These are phyloP conservation scores for Lasius fuliginosus DNA, from an alignment of 2,888 invertebrate genomes.

Conservation along the genomic window DNA sequence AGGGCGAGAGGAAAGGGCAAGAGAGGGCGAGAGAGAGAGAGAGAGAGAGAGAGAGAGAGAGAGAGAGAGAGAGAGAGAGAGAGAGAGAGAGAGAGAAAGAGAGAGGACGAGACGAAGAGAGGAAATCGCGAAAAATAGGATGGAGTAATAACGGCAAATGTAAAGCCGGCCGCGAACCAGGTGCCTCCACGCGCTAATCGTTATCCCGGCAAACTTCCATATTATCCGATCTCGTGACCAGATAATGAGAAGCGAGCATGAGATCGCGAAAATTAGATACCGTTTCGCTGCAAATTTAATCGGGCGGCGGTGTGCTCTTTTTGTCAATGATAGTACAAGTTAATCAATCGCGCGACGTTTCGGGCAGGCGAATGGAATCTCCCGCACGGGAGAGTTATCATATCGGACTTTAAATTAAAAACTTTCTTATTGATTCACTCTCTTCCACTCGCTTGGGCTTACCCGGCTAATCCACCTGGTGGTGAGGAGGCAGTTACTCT, in stretches of 20 bases:
- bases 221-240: slow-evolving; percentile 57
- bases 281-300: slow-evolving; percentile 9
- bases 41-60: no score
- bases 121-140: slow-evolving; percentile 13
- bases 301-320: neutral
- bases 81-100: neutral
- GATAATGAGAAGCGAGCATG: slow-evolving; percentile 54
- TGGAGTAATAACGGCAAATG: slow-evolving; percentile 36
- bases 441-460: slow-evolving; percentile 44
- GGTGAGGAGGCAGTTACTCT: slow-evolving; percentile 45
- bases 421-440: slow-evolving; percentile 55
- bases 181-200: slow-evolving; percentile 14
- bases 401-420: slow-evolving; percentile 61
- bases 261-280: slow-evolving; percentile 30
- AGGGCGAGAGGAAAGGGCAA: slow-evolving; percentile 29
- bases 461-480: slow-evolving; percentile 47
- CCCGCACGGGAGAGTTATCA: neutral
- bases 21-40: neutral
- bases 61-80: neutral
- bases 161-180: slow-evolving; percentile 29
- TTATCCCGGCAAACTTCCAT: slow-evolving; percentile 50
- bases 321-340: slow-evolving; percentile 39
- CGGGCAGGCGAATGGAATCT: neutral
- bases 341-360: slow-evolving; percentile 34
- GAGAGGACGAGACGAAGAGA: neutral